Conservation (phyloP, 2,888 invertebrate genomes). For the Heterodera filipjevi region DNA sequence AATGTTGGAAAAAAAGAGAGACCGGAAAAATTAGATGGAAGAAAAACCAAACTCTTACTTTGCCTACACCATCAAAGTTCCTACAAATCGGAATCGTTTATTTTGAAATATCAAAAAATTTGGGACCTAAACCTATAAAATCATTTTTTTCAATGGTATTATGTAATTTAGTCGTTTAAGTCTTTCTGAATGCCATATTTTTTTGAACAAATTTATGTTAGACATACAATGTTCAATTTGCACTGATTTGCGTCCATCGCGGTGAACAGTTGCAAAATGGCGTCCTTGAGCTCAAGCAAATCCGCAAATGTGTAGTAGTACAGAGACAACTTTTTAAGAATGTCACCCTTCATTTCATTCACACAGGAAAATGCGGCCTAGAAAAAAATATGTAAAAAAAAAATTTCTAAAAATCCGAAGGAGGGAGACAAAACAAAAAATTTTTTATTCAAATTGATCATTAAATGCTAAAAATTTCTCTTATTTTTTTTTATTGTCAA, state of each 20-base stretch:
- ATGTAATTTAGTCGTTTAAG: no score
- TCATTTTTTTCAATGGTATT: no score
- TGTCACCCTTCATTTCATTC: conserved; percentile 84
- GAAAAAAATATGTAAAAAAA: conserved; percentile 35
- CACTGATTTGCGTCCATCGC: conserved; percentile 96
- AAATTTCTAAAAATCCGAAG: neutral
- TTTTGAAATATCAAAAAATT: no score
- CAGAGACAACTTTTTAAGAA: conserved; percentile 90
- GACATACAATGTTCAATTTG: conserved; percentile 82
- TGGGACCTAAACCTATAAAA: no score
- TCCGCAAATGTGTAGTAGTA: conserved; percentile 99
- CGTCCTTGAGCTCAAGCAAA: conserved; percentile 87
- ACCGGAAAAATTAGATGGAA: no score
- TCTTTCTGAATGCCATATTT: no score
- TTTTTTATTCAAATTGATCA: neutral
- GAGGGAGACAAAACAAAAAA: conserved; percentile 39
- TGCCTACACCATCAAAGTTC: no score
- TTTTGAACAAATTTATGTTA: neutral
- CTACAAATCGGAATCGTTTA: no score
- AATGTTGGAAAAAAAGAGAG: no score
- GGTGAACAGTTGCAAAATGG: conserved; percentile 73
- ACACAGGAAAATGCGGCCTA: conserved; percentile 76
- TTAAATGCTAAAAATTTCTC: no score
- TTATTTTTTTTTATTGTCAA: no score
- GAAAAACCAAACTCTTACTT: no score